Evolutionary conservation across 2,113 vertebrate genomes (phyloP).

Genomic region (Epinephelus cyanopodus): DNA sequence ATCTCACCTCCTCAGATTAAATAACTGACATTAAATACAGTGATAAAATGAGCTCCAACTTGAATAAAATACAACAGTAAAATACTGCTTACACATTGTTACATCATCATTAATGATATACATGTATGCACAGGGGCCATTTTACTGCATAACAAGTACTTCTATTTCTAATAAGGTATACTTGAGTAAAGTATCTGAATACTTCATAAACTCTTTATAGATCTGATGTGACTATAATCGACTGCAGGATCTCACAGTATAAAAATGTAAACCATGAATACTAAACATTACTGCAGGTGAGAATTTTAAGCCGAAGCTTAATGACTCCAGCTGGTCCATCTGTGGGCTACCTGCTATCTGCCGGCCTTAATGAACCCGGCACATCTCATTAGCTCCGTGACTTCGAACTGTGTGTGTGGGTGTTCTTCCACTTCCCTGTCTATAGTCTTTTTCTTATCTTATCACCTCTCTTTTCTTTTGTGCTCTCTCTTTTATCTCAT

Average conservation of each 20-base stretch:
- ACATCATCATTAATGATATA: neutral
- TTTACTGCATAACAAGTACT: neutral
- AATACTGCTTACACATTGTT: no score
- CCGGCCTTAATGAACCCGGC: slow-evolving; percentile 63
- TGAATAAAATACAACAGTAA: no score
- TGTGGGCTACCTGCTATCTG: slow-evolving; percentile 56
- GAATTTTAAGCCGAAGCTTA: slow-evolving; percentile 36
- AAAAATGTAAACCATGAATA: slow-evolving; percentile 38
- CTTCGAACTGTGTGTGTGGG: slow-evolving; percentile 34
- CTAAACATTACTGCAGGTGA: slow-evolving; percentile 35
- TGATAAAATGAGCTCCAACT: neutral
- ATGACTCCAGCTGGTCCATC: slow-evolving; percentile 63
- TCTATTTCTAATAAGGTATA: neutral
- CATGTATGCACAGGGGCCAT: neutral
- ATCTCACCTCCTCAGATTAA: neutral
- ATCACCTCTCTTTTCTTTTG: slow-evolving; percentile 19
- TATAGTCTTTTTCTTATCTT: slow-evolving; percentile 29
- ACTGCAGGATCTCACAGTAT: neutral
- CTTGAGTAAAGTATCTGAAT: neutral
- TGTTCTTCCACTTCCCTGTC: slow-evolving; percentile 20
- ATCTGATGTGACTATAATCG: neutral
- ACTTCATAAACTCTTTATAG: neutral
- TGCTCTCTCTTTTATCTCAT: slow-evolving; percentile 20
- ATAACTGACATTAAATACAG: neutral
- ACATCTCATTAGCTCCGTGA: slow-evolving; percentile 68